Evolutionary conservation across 2,113 vertebrate species (phyloP).

Genomic region (Okapia johnstoni): DNA sequence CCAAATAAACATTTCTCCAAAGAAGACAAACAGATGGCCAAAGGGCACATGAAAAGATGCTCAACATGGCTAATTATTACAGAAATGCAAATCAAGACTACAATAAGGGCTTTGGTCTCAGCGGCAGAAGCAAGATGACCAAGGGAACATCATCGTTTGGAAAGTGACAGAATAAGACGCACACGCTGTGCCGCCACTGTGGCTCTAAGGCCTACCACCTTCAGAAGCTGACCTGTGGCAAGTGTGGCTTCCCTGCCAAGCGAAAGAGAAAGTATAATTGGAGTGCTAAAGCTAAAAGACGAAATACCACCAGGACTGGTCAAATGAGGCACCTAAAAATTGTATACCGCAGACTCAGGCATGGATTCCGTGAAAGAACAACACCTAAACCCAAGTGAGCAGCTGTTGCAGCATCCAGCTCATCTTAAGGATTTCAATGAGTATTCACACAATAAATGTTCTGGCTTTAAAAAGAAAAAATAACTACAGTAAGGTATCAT

Average conservation of each 20-base stretch:
- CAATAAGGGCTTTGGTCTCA: not conserved
- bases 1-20: not conserved
- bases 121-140: not conserved
- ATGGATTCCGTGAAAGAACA: not conserved
- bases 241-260: not conserved
- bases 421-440: not conserved
- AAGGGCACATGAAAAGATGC: not conserved
- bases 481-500: not conserved
- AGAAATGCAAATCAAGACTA: not conserved
- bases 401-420: not conserved
- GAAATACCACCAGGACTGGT: not conserved
- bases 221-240: not conserved
- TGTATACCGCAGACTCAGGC: not conserved
- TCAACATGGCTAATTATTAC: not conserved
- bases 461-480: not conserved
- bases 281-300: not conserved
- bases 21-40: not conserved
- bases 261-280: not conserved
- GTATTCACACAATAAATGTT: not conserved
- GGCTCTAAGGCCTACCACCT: not conserved
- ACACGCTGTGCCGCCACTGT: rapidly evolving
- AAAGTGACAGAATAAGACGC: not conserved
- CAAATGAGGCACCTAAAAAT: not conserved
- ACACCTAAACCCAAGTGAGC: not conserved
- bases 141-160: not conserved